Conservation (phyloP, 1,140 invertebrate genomes). For the Neodiprion pinetum region DNA sequence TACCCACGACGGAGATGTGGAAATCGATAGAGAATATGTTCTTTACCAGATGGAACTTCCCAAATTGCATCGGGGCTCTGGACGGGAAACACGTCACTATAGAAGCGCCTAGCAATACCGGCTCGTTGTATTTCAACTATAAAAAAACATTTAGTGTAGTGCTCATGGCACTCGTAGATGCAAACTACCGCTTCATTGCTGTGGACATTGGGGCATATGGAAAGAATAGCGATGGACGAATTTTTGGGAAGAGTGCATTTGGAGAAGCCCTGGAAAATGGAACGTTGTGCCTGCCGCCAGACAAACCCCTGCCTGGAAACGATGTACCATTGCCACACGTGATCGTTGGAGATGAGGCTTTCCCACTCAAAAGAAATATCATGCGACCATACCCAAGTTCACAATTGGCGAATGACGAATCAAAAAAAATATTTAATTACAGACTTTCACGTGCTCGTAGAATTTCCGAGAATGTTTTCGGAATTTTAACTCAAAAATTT, state of each 20-base stretch:
- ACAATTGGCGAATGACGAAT: constrained; percentile 14
- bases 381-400: constrained; percentile 56
- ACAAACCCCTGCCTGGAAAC: constrained; percentile 33
- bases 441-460: constrained; percentile 23
- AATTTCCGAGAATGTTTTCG: constrained; percentile 25
- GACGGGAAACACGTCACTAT: constrained; percentile 64
- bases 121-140: constrained; percentile 62
- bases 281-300: constrained; percentile 40
- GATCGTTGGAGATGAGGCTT: constrained; percentile 61
- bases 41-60: constrained; percentile 48
- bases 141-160: constrained; percentile 62
- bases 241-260: constrained; percentile 44
- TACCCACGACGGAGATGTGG: constrained; percentile 41
- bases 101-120: constrained; percentile 48
- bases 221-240: constrained; percentile 49
- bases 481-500: constrained; percentile 19
- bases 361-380: constrained; percentile 52
- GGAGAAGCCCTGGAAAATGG: constrained; percentile 38
- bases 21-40: constrained; percentile 44
- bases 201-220: constrained; percentile 58
- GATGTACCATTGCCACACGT: constrained; percentile 33
- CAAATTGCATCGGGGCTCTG: constrained; percentile 52
- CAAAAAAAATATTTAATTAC: constrained; percentile 26
- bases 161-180: constrained; percentile 60
- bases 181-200: constrained; percentile 58